Evolutionary conservation across 2,797 vertebrate genomes (phyloP), one percentile per base, ranked within the genome.

Genomic region (Hydrolagus colliei): DNA sequence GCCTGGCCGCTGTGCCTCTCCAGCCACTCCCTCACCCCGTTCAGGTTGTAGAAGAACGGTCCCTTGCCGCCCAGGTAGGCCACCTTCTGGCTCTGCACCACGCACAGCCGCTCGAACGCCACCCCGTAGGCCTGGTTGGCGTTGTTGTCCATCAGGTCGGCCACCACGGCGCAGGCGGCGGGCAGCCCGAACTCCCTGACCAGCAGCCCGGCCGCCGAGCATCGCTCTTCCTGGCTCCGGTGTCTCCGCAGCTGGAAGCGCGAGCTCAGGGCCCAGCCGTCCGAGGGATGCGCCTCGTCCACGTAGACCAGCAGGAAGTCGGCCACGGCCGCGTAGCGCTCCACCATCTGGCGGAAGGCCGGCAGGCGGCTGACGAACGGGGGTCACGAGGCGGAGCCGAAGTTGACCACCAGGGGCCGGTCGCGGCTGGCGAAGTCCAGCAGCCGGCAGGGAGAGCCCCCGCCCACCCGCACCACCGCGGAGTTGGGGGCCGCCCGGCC

Each of bases 251-350:
- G 95, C 88, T 95, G 93, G 10, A 98, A 97, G 6, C 95, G 94
- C 86, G 92, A 91, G n/a, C 93, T 88, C 0, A 94, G 96, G 73
- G 94, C 96, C 98, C 98, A 99, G 90, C 97, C 97, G 0, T 99
- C 98, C 1, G 97, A 96, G 0, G 98, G 98, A 88, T 99, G 98
- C 88, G 97, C 97, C 92, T 99, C 98, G 68, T 98, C 98, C 0
- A 99, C 98, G 93, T 99, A 99, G 89, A 99, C 98, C 88, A 99
- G 91, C 89, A 99, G 91, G 90, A 99, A 99, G 91, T 99, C 97
- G 22, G 97, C 98, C 88, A 97, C 97, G 4, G 95, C 92, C 0
- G 96, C 96, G 92, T 96, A 98, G 91, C 97, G 96, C 89, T 98
- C 97, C 90, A 98, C 97, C 93, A 99, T 92, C 92, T 93, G 94